Conservation (phyloP, 2,888 invertebrate genomes). For the Hybos culiciformis region DNA sequence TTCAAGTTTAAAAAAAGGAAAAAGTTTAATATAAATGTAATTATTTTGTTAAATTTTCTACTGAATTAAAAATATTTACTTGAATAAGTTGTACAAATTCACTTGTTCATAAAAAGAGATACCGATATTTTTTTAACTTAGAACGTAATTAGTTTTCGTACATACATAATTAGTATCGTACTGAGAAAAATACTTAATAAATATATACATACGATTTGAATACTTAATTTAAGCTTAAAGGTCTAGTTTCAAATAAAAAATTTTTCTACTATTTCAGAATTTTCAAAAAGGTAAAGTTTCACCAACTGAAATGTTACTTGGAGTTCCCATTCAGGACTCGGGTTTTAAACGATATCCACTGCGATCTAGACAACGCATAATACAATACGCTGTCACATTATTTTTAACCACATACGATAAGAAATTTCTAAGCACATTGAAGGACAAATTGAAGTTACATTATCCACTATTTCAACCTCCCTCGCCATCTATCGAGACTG, state of each 20-base stretch:
- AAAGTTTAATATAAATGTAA: too few relatives aligned
- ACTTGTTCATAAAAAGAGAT: too few relatives aligned
- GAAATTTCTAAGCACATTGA: constrained; percentile 62
- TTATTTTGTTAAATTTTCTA: too few relatives aligned
- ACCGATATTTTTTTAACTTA: too few relatives aligned
- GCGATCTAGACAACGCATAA: constrained; percentile 65
- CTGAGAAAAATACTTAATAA: too few relatives aligned
- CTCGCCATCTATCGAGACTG: constrained; percentile 14
- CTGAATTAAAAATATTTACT: background rate
- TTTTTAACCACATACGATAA: constrained; percentile 68
- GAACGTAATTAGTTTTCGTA: too few relatives aligned
- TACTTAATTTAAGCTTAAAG: too few relatives aligned
- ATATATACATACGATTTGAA: too few relatives aligned
- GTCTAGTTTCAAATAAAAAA: too few relatives aligned
- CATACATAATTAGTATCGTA: too few relatives aligned
- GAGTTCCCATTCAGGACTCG: constrained; percentile 78
- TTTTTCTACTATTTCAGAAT: constrained; percentile 39
- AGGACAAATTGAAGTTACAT: constrained; percentile 48
- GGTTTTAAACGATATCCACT: constrained; percentile 82
- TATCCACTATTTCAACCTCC: constrained; percentile 57
- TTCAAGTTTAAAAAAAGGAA: too few relatives aligned
- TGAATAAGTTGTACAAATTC: too few relatives aligned
- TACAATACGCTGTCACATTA: constrained; percentile 83
- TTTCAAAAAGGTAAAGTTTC: constrained; percentile 73
- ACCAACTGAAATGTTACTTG: constrained; percentile 80